Conservation (phyloP, 2,797 vertebrate species). For the Lerista edwardsae region DNA sequence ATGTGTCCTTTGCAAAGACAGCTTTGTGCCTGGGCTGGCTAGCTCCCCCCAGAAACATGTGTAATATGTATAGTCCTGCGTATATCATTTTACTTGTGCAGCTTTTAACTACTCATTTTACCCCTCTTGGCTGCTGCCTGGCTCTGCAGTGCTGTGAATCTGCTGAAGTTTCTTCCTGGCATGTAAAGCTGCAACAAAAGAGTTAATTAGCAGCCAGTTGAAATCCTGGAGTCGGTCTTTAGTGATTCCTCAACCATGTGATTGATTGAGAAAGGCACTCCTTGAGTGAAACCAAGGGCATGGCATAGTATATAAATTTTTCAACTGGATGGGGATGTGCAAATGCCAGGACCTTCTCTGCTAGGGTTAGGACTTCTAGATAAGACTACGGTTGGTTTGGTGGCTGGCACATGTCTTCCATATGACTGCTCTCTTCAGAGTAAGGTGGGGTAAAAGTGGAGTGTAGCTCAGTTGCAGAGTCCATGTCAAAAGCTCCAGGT, state of each 20-base stretch:
- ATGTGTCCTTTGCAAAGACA: background rate
- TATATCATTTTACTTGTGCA: background rate
- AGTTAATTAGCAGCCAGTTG: background rate
- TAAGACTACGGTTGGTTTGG: background rate
- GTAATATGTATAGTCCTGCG: background rate
- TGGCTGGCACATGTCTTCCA: no score
- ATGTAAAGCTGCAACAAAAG: background rate
- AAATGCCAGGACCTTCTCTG: background rate
- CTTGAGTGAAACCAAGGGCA: background rate
- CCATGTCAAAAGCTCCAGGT: no score
- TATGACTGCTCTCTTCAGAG: no score
- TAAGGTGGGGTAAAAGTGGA: no score
- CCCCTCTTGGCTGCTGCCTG: constrained; percentile 1
- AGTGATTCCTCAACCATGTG: background rate
- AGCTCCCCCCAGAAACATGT: background rate
- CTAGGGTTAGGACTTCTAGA: background rate
- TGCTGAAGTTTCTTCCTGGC: background rate
- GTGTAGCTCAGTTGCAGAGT: no score
- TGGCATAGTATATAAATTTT: background rate
- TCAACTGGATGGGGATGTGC: background rate
- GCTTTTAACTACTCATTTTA: background rate
- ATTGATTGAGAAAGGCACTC: background rate
- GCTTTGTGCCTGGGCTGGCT: background rate
- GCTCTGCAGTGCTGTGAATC: constrained; percentile 22
- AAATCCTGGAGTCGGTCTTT: background rate